Evolutionary conservation across 2,888 invertebrate species (phyloP).

Genomic region (Noctua pronuba): DNA sequence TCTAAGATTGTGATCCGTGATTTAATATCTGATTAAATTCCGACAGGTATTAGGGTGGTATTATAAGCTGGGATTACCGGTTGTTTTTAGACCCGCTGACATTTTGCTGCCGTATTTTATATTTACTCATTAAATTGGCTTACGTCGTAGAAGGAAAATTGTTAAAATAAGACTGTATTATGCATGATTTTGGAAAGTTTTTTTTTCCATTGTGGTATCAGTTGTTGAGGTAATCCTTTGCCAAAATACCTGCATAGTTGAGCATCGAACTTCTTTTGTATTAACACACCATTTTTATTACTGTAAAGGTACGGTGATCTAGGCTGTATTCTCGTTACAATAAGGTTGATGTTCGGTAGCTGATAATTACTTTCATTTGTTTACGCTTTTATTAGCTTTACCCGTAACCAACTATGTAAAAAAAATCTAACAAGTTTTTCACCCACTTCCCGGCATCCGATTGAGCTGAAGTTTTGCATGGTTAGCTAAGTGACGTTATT

Average conservation of each 20-base stretch:
- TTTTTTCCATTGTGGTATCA: not conserved
- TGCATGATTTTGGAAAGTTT: not conserved
- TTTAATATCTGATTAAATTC: conserved; percentile 23
- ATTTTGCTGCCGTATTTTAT: not conserved
- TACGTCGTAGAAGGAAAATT: not conserved
- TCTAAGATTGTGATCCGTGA: conserved; percentile 6
- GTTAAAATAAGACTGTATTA: not conserved
- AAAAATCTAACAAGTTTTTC: no score
- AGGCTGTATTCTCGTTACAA: not conserved
- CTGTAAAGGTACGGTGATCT: no score
- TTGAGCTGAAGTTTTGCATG: no score
- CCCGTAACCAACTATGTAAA: no score
- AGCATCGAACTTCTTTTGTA: not conserved
- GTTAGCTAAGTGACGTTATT: no score
- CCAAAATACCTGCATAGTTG: not conserved
- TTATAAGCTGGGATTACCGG: conserved; percentile 28
- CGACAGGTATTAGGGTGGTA: conserved; percentile 8
- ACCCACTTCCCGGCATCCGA: no score
- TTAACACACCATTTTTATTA: no score
- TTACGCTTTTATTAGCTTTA: no score
- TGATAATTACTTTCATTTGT: not conserved
- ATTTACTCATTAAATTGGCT: not conserved
- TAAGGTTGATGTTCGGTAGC: no score
- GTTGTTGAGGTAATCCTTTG: not conserved
- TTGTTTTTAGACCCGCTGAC: not conserved